Base-by-base conservation (phyloP, 2,797 vertebrate species). In the Myotis findleyi region DNA sequence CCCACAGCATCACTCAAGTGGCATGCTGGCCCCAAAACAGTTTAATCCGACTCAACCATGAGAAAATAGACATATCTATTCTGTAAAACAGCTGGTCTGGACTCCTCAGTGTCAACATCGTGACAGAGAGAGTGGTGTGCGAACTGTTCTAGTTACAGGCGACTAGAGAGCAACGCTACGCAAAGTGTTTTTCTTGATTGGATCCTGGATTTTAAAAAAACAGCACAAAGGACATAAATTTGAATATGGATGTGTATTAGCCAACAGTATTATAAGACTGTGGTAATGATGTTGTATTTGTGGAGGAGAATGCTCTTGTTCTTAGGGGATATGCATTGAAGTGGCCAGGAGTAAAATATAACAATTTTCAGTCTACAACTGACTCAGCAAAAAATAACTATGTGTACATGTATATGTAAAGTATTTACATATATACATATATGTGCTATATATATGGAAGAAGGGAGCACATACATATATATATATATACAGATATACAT, bases 341-440 rank as follows among this genome's bases (percentile, higher is more conserved):
- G n/a, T 51, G 27, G 68, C 80, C 41, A 49, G 72, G 51, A 55
- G 10, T 71, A 64, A 85, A 92, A 68, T 90, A 30, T 18, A 77
- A 62, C 72, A 27, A 69, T 69, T 66, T 89, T 68, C 36, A 36
- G 69, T 72, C 68, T 55, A 57, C 16, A 62, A 44, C 7, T 53
- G 82, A 85, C 73, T 94, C 75, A 87, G 47, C 25, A 84, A 85
- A 81, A 94, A 77, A 33, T 76, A 51, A 68, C 17, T 64, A 57
- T 88, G 23, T 89, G 2, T 55, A 36, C 33, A 62, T 81, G 47
- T 79, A 49, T 73, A n/a, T 13, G 14, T 5, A 69, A n/a, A 55
- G 17, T 88, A 38, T 36, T 23, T n/a, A 68, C 68, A 4, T 21
- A 44, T 20, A 7, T 41, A 72, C 2, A n/a, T 20, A 9, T 73